Percentiles rank a stretch among this genome's conserved stretches.
These are phyloP conservation scores for Syrista parreyssii DNA, from an alignment of 2,888 invertebrate species.

Conservation along the genomic window DNA sequence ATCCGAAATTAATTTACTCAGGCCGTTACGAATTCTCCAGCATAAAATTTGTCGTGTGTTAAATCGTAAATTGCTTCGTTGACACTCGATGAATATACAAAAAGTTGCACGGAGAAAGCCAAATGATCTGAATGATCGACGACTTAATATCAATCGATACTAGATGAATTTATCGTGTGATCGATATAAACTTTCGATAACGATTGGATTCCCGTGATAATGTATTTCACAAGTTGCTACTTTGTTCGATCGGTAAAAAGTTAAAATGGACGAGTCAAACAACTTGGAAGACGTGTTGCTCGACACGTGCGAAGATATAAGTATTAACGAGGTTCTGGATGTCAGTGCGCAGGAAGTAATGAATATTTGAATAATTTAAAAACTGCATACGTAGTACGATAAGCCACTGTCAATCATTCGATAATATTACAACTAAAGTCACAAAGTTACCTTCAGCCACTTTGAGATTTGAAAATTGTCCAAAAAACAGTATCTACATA, in stretches of 20 bases:
- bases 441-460: neutral
- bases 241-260: neutral
- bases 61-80: neutral
- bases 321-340: neutral
- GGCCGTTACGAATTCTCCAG: neutral
- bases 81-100: neutral
- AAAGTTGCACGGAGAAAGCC: neutral
- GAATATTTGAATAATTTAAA: neutral
- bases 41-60: neutral
- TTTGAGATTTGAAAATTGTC: neutral
- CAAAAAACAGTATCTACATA: neutral
- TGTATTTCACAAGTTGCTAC: neutral
- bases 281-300: neutral
- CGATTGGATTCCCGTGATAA: neutral
- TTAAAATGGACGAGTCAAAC: neutral
- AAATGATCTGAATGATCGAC: neutral
- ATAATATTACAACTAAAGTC: neutral
- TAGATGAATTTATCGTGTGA: neutral
- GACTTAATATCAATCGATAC: neutral
- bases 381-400: neutral
- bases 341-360: neutral
- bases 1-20: neutral
- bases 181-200: neutral
- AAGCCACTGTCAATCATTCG: neutral
- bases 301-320: neutral